Evolutionary conservation across 2,888 invertebrate genomes (phyloP).

Genomic region (Phania funesta): DNA sequence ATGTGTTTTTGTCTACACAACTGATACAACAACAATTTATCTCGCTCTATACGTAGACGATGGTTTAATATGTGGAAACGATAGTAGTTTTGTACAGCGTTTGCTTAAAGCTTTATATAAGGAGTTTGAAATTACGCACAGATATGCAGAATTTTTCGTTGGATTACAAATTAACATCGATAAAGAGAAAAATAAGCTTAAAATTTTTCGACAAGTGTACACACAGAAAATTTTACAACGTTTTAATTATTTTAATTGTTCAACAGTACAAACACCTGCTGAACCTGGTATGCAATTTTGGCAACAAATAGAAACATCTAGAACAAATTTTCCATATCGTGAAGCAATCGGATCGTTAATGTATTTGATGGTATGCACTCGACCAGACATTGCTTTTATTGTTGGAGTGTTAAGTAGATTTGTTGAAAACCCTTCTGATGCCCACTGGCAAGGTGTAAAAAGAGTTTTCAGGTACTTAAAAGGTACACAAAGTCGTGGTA

Average conservation of each 20-base stretch:
- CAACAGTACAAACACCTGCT: conserved; percentile 11
- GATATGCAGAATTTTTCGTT: conserved; percentile 41
- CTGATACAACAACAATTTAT: no score
- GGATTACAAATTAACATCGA: conserved; percentile 24
- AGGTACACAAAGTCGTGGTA: no score
- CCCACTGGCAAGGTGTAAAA: conserved; percentile 44
- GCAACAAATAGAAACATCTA: neutral
- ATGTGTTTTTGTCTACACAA: no score
- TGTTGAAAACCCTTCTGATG: conserved; percentile 25
- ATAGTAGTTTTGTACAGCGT: conserved; percentile 12
- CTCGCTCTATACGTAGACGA: conserved; percentile 71
- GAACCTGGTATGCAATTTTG: conserved; percentile 23
- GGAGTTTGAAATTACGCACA: conserved; percentile 31
- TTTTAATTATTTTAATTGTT: conserved; percentile 39
- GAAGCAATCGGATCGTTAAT: conserved; percentile 46
- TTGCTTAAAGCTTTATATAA: conserved; percentile 2
- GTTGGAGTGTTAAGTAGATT: conserved; percentile 45
- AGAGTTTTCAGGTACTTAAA: conserved; percentile 48
- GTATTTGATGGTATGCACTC: conserved; percentile 34
- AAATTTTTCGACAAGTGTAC: conserved; percentile 34
- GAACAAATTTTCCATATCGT: conserved; percentile 31
- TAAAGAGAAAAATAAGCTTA: no score
- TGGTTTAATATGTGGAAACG: conserved; percentile 66
- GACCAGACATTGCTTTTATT: conserved; percentile 42
- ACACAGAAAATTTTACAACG: conserved; percentile 18